Base-by-base conservation (phyloP, 30 jellyfish, hydroid and myxozoan genomes). In the Chrysaora quinquecirrha region DNA sequence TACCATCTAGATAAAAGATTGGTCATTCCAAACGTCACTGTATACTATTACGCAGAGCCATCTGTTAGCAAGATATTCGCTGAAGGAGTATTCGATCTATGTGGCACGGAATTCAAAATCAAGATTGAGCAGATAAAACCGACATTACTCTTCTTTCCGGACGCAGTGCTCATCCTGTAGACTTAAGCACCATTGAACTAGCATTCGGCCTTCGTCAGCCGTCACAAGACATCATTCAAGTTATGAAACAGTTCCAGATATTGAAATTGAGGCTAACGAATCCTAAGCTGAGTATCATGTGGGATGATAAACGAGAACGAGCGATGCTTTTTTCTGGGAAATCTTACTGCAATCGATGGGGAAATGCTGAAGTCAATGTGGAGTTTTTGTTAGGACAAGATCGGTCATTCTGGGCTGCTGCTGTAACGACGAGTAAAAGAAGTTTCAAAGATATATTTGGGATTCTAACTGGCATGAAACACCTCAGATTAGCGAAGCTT, bases 131-230 rank as follows among this genome's bases (percentile, higher is more conserved):
- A 84, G 58, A 73, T 89, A 18, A 67, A 75, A 30, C 71, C 34
- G 95, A 73, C 34, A 84, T 52, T 35, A 84, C 95, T 0, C 43
- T 84, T 19, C 48, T 84, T 47, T 49, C 87, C 16, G 95, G 95
- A 2, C 66, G 58, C n/a, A 84, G 95, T 34, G 64, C 88, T 1
- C 76, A 84, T 30, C 95, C 95, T 7, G 74, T 84, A 1, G 88
- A 73, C 34, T 22, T 84, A 28, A 84, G 95, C 72, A 84, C 88
- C 23, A 78, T 84, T 11, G 95, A 84, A 56, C 85, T 84, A 24
- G 95, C 95, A 0, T 84, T 84, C 63, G 95, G 95, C 1, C 33
- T 84, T 19, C 86, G 88, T 30, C 84, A 73, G 31, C 95, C 95
- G 32, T 60, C 88, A 2, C 64, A 24, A 18, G 77, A 73, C 48